Percentiles rank a stretch among this genome's conserved stretches.
These are phyloP conservation scores for Chloroceryle aenea DNA, from an alignment of 2,113 vertebrate genomes.

Conservation along the genomic window DNA sequence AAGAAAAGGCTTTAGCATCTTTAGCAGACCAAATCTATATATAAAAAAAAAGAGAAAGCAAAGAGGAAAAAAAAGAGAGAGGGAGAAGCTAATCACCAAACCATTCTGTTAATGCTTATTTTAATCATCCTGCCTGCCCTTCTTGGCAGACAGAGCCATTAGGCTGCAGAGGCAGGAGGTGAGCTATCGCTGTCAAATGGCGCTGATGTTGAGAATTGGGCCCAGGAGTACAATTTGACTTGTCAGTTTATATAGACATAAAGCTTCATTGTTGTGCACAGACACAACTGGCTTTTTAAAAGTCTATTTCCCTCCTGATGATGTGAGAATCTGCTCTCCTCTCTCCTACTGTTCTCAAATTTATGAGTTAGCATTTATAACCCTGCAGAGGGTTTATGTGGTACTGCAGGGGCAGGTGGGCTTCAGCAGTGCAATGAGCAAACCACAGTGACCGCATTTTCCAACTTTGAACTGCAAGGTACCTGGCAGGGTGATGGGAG, in stretches of 20 bases:
- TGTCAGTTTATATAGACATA: constrained; percentile 84
- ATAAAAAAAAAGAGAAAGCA: neutral
- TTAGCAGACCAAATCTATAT: constrained; percentile 48
- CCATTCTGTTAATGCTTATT: constrained; percentile 76
- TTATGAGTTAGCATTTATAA: neutral
- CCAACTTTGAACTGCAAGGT: neutral
- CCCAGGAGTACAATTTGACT: constrained; percentile 78
- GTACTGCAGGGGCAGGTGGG: neutral
- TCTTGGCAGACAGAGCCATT: constrained; percentile 69
- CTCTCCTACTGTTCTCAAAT: constrained; percentile 41
- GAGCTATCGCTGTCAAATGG: constrained; percentile 56
- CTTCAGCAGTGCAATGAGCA: neutral
- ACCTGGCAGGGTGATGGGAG: rapidly evolving
- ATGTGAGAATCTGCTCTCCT: constrained; percentile 60
- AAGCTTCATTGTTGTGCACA: constrained; percentile 73
- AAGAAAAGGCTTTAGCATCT: constrained; percentile 60
- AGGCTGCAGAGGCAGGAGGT: constrained; percentile 62
- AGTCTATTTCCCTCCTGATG: constrained; percentile 66
- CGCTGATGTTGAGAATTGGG: constrained; percentile 73
- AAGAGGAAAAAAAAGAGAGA: neutral
- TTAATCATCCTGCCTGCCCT: constrained; percentile 74
- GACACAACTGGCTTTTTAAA: constrained; percentile 69
- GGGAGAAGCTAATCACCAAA: constrained; percentile 74
- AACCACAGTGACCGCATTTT: neutral
- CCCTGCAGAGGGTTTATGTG: neutral